A percentile compares a stretch with the other conserved stretches of the same genome.
Conservation (phyloP, 2,797 vertebrate genomes). For the Pelochelys cantorii region DNA sequence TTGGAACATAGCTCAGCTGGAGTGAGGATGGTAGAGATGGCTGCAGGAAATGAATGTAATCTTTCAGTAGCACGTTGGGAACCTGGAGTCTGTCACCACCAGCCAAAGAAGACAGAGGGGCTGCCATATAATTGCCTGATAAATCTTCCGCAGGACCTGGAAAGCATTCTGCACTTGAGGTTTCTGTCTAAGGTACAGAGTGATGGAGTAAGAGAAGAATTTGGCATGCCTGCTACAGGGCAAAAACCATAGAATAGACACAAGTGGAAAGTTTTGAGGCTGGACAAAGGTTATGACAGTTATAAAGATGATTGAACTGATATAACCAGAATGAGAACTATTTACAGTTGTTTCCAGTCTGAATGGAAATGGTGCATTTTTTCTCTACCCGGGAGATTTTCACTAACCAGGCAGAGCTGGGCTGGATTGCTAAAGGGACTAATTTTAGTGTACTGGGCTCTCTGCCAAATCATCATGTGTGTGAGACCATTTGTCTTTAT, state of each 20-base stretch:
- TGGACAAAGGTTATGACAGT: constrained; percentile 10
- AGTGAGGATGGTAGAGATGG: constrained; percentile 14
- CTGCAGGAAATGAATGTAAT: constrained; percentile 18
- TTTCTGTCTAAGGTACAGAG: constrained; percentile 49
- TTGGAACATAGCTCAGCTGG: neutral
- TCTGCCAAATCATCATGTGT: rapidly evolving
- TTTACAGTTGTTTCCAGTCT: rapidly evolving
- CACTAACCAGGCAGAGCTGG: neutral
- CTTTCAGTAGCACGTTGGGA: constrained; percentile 42
- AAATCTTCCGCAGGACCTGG: neutral
- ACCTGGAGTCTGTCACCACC: constrained; percentile 33
- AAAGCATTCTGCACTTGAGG: constrained; percentile 25
- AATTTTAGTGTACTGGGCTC: neutral
- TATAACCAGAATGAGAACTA: rapidly evolving
- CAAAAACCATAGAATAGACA: neutral
- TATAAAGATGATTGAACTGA: rapidly evolving
- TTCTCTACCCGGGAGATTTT: rapidly evolving
- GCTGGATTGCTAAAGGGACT: neutral
- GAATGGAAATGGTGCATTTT: rapidly evolving
- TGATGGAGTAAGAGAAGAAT: constrained; percentile 64
- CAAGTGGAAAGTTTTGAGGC: constrained; percentile 2
- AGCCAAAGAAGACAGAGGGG: constrained; percentile 37
- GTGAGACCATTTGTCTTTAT: rapidly evolving
- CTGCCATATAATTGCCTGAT: constrained; percentile 33
- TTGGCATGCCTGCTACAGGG: constrained; percentile 1